Base-by-base conservation (phyloP, 2,888 invertebrate genomes). In the Apomyelois bistriatella region DNA sequence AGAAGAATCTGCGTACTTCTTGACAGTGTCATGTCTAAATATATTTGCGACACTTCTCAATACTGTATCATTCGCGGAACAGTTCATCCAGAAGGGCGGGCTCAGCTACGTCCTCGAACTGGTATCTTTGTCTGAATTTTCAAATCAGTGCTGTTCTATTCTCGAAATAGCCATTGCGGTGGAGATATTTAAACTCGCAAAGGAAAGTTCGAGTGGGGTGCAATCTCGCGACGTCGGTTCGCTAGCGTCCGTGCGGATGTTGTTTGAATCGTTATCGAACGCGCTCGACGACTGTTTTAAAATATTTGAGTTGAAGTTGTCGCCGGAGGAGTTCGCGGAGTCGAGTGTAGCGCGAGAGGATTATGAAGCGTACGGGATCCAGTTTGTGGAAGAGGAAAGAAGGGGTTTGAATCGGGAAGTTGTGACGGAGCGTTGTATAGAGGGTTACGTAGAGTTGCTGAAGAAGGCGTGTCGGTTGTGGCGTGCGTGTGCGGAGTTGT, bases 141-240 rank as follows among this genome's bases (percentile, higher is more conserved):
- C 92, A 0, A 91, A 91, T 57, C 90, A 90, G 54, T 92, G 93
- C 64, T 93, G 93, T 62, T 83, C 91, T 1, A 89, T 94, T 40
- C 74, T 93, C 13, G 93, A 94, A 70, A 91, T 93, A 52, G 87
- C 91, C 0, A 92, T 93, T 1, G 85, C 91, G 3, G 92, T 93
- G 50, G 93, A 93, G 62, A 91, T 93, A 46, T 91, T 90, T 66
- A 91, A 89, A 55, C 68, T 86, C 3, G 79, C 77, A 54, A 84
- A 82, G 53, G 74, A 85, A 49, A 72, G 83, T 55, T 74, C 76
- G 0, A 82, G 79, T 9, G 55, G 75, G 1, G 22, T 22, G 22
- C 78, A 80, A 58, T 78, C 66, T 36, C 70, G 82, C 50, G 89
- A 89, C 43, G 81, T 85, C 64, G 72, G 74, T 52, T 78, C 86